Percentiles rank a stretch among this genome's conserved stretches.
These are phyloP conservation scores for Cettia cetti DNA, from an alignment of 2,113 vertebrate genomes.

Conservation along the genomic window DNA sequence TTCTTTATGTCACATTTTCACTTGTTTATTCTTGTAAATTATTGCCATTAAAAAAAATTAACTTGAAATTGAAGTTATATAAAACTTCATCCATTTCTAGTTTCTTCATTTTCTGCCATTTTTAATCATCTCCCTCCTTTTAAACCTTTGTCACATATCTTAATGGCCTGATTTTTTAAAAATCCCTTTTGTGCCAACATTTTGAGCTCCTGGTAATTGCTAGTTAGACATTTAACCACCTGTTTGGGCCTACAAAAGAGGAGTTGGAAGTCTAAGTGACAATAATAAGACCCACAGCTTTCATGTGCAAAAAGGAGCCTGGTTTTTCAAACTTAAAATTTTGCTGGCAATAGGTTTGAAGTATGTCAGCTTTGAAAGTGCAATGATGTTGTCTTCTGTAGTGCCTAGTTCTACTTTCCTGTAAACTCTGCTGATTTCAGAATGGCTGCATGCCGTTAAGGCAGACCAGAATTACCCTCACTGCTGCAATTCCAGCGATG, in stretches of 20 bases:
- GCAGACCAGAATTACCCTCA: neutral
- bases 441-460: neutral
- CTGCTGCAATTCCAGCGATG: neutral
- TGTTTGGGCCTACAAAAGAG: neutral
- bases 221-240: neutral
- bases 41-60: neutral
- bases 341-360: neutral
- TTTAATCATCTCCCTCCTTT: neutral
- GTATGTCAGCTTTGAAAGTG: neutral
- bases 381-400: neutral
- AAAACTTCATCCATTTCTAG: neutral
- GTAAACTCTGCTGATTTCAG: neutral
- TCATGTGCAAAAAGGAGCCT: neutral
- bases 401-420: neutral
- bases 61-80: neutral
- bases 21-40: conserved; percentile 56
- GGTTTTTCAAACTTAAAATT: neutral
- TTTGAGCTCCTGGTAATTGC: conserved; percentile 4
- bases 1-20: neutral
- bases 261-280: neutral
- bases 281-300: neutral
- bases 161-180: neutral
- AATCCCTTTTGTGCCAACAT: neutral
- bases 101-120: neutral
- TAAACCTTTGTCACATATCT: neutral